Percentiles rank a stretch among this genome's conserved stretches.
These are phyloP conservation scores for Phoebastria nigripes DNA, from an alignment of 2,797 vertebrate genomes.

Conservation along the genomic window DNA sequence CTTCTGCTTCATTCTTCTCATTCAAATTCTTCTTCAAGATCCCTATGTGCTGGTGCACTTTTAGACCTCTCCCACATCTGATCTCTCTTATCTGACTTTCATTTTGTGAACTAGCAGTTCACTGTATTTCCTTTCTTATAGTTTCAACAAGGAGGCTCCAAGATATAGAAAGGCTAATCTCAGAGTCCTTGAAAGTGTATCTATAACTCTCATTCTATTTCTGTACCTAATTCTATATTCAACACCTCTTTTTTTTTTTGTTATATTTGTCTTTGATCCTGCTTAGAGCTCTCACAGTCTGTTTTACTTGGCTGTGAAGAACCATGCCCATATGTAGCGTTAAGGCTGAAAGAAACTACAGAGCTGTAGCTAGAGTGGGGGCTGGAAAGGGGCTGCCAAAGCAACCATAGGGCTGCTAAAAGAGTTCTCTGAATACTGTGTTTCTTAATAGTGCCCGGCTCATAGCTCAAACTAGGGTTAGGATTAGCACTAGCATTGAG, in stretches of 20 bases:
- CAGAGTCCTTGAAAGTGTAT: not conserved
- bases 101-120: not conserved
- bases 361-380: not conserved
- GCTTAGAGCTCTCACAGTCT: not conserved
- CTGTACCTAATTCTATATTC: not conserved
- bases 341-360: not conserved
- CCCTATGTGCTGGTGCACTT: not conserved
- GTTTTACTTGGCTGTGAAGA: not conserved
- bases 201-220: not conserved
- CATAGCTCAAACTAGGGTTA: not conserved
- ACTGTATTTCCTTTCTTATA: not conserved
- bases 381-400: not conserved
- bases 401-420: not conserved
- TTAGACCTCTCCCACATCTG: not conserved
- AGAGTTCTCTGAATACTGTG: not conserved
- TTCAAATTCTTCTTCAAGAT: not conserved
- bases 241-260: not conserved
- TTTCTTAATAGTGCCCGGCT: not conserved
- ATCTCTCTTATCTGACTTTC: not conserved
- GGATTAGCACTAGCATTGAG: not conserved
- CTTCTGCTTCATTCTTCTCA: not conserved
- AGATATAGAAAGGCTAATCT: not conserved
- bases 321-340: accelerated
- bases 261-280: not conserved
- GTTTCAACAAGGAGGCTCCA: not conserved